Conservation (phyloP, 2,888 invertebrate species). For the Abrostola triplasia region DNA sequence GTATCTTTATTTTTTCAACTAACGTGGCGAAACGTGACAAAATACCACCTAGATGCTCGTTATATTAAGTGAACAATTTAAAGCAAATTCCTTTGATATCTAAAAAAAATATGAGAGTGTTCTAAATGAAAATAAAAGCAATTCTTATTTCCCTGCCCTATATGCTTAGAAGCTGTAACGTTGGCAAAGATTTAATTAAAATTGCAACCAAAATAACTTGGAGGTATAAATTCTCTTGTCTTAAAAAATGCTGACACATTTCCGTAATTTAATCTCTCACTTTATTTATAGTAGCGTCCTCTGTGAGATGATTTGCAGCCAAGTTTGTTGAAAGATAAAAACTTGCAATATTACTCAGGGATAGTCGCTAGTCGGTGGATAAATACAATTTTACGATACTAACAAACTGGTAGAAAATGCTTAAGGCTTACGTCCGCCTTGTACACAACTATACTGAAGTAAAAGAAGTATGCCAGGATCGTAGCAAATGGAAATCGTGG, state of each 20-base stretch:
- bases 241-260: slow-evolving; percentile 9
- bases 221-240: neutral
- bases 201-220: slow-evolving; percentile 22
- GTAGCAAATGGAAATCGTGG: too few species aligned
- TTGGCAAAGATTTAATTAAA: slow-evolving; percentile 31
- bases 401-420: too few species aligned
- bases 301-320: neutral
- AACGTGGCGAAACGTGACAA: too few species aligned
- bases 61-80: too few species aligned
- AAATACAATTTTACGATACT: neutral
- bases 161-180: slow-evolving; percentile 6
- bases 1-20: too few species aligned
- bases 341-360: too few species aligned
- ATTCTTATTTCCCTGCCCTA: neutral
- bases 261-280: neutral
- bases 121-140: slow-evolving; percentile 11
- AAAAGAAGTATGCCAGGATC: too few species aligned
- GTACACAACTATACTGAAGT: too few species aligned
- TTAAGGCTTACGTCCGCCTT: too few species aligned
- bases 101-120: slow-evolving; percentile 8
- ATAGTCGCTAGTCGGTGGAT: neutral
- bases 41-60: too few species aligned
- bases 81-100: neutral
- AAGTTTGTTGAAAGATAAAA: neutral
- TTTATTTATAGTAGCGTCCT: neutral